phyloP scores from a whole-genome alignment of 2,113 vertebrate genomes.

The Entosphenus tridentatus region DNA sequence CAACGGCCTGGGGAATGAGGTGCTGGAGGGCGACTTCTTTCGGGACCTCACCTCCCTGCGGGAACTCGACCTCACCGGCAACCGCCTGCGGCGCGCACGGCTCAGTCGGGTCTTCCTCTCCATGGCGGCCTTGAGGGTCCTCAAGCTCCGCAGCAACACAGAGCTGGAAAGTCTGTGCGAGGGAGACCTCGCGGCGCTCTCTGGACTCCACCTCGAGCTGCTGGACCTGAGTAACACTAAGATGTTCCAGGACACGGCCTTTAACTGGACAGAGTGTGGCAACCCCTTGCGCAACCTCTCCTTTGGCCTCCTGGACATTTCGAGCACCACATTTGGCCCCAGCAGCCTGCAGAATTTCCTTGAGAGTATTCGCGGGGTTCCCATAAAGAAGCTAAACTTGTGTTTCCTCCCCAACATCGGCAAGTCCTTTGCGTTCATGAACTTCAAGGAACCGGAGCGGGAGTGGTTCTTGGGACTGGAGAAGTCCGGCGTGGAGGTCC shows the following conservation, averaged over 20 bases:
- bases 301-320: conserved; percentile 13
- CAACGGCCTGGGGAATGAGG: conserved; percentile 10
- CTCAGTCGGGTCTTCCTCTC: conserved; percentile 11
- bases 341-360: conserved; percentile 9
- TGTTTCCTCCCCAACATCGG: conserved; percentile 10
- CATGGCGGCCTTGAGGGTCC: conserved; percentile 7
- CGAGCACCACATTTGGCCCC: conserved; percentile 10
- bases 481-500: background rate
- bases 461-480: conserved; percentile 11
- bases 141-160: conserved; percentile 13
- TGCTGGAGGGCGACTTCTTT: conserved; percentile 12
- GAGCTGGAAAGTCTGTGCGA: conserved; percentile 10
- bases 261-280: conserved; percentile 2
- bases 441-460: conserved; percentile 9
- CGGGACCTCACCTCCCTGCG: conserved; percentile 11
- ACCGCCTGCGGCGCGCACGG: conserved; percentile 9
- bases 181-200: conserved; percentile 10
- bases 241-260: background rate
- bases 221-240: conserved; percentile 14
- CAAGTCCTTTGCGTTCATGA: conserved; percentile 12
- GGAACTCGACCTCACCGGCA: conserved; percentile 13
- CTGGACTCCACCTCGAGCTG: conserved; percentile 7
- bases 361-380: conserved; percentile 6
- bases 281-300: conserved; percentile 13
- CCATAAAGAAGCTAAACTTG: conserved; percentile 10